Percentiles rank a stretch among this genome's conserved stretches.
These are phyloP conservation scores for Caloenas nicobarica DNA, from an alignment of 2,113 vertebrate species.

Conservation along the genomic window DNA sequence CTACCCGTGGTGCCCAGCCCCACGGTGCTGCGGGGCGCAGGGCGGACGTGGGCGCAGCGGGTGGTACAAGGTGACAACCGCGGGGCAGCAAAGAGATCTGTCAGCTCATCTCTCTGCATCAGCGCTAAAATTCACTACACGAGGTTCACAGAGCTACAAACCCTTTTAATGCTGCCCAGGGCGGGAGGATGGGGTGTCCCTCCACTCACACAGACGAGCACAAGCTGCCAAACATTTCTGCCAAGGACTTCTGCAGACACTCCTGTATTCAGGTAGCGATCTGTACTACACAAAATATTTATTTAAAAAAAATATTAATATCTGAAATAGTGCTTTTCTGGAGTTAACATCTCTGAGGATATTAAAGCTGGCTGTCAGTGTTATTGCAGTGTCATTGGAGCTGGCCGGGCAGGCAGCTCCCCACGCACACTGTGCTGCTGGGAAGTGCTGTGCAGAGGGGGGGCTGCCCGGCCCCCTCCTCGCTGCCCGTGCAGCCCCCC, in stretches of 20 bases:
- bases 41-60: accelerated
- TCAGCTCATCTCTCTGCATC: neutral
- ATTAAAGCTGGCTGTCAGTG: slow-evolving; percentile 18
- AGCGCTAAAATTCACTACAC: neutral
- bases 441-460: neutral
- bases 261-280: neutral
- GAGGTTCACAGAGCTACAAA: neutral
- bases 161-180: neutral
- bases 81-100: neutral
- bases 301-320: neutral
- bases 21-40: neutral
- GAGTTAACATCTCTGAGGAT: slow-evolving; percentile 39
- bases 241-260: neutral
- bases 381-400: slow-evolving; percentile 21
- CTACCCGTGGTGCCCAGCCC: too few relatives aligned
- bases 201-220: neutral
- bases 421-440: neutral
- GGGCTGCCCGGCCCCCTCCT: neutral
- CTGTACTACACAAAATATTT: neutral
- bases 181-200: neutral
- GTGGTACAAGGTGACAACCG: neutral
- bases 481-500: neutral
- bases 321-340: neutral
- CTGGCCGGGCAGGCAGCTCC: slow-evolving; percentile 30
- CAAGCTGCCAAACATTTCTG: neutral